A percentile compares a stretch with the other conserved stretches of the same genome.
These are phyloP conservation scores for Pristionchus fissidentatus DNA, from an alignment of 2,888 invertebrate genomes.

Conservation along the genomic window DNA sequence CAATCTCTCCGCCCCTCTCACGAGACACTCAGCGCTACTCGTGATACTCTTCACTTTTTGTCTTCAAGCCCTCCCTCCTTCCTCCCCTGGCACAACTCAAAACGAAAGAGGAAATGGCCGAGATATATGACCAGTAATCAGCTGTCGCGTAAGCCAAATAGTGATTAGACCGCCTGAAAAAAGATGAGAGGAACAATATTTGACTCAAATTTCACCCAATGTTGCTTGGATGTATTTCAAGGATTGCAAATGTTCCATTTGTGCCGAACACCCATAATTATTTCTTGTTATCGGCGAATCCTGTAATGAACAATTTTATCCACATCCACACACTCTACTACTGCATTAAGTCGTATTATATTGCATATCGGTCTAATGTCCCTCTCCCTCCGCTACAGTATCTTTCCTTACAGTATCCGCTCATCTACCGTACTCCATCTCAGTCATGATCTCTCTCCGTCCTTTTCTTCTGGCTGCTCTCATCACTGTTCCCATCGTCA, in stretches of 20 bases:
- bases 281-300: no score
- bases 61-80: no score
- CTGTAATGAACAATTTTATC: no score
- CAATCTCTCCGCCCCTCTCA: no score
- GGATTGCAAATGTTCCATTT: no score
- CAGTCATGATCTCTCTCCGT: background rate
- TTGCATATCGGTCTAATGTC: no score
- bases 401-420: background rate
- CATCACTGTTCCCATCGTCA: background rate
- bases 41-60: constrained; percentile 20
- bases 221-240: no score
- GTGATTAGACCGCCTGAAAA: background rate
- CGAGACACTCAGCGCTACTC: constrained; percentile 25
- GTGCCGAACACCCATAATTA: no score
- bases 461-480: background rate
- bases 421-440: background rate
- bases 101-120: background rate
- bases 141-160: background rate
- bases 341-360: no score
- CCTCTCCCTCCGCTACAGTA: no score
- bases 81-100: background rate
- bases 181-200: background rate
- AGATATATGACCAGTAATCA: background rate
- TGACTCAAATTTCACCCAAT: no score
- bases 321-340: no score